Evolutionary conservation across 2,888 invertebrate species (phyloP).

Genomic region (Limnephilus marmoratus): DNA sequence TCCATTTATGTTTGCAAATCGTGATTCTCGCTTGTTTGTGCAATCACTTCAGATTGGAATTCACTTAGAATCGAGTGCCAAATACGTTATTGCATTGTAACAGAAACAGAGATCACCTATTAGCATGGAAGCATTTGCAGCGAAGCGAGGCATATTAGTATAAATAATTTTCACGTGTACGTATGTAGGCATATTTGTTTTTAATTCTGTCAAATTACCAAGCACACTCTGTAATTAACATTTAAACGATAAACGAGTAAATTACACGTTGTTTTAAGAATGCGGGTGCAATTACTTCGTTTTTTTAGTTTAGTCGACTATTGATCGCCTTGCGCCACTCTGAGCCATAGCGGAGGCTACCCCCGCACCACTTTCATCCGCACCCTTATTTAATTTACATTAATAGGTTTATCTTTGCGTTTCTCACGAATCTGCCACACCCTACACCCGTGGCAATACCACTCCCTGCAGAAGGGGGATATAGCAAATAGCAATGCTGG

Average conservation of each 20-base stretch:
- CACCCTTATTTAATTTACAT: slow-evolving; percentile 32
- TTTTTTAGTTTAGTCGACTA: slow-evolving; percentile 1
- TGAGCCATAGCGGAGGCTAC: neutral
- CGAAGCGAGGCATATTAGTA: neutral
- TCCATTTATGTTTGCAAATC: slow-evolving; percentile 12
- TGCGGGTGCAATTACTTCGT: neutral
- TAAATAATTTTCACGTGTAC: neutral
- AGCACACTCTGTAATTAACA: neutral
- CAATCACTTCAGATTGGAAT: slow-evolving; percentile 16
- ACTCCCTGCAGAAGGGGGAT: slow-evolving; percentile 11
- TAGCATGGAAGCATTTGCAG: neutral
- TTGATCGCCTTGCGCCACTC: slow-evolving; percentile 10
- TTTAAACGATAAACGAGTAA: neutral
- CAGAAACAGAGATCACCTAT: neutral
- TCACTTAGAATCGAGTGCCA: neutral
- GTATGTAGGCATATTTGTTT: neutral
- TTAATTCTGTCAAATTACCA: neutral
- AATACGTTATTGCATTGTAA: neutral
- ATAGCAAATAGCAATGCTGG: slow-evolving; percentile 1
- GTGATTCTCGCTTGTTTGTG: neutral
- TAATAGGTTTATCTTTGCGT: slow-evolving; percentile 43
- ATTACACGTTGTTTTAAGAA: neutral
- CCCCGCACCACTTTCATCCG: slow-evolving; percentile 5
- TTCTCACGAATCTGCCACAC: slow-evolving; percentile 46
- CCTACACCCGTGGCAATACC: slow-evolving; percentile 8